Conservation (phyloP, 2,888 invertebrate species). For the Sepiola atlantica region DNA sequence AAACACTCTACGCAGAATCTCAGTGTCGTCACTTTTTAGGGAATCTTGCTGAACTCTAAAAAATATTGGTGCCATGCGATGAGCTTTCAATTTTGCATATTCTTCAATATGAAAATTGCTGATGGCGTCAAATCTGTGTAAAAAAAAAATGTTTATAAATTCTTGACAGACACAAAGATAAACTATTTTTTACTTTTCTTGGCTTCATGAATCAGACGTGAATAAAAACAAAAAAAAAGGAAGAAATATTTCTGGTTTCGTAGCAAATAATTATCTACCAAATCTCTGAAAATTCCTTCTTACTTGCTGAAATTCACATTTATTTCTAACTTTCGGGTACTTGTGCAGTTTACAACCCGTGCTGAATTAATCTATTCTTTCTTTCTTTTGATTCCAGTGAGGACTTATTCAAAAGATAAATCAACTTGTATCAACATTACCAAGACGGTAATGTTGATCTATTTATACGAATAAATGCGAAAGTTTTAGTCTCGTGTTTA, state of each 20-base stretch:
- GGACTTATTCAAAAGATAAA: too few relatives aligned
- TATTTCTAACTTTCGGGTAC: too few relatives aligned
- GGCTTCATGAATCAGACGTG: not conserved
- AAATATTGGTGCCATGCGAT: not conserved
- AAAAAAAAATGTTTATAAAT: not conserved
- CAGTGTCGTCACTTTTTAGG: not conserved
- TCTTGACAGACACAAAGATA: not conserved
- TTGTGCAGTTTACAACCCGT: too few relatives aligned
- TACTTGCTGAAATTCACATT: too few relatives aligned
- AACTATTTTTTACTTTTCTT: not conserved
- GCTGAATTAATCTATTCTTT: too few relatives aligned
- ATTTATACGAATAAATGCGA: too few relatives aligned
- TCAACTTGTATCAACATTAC: too few relatives aligned
- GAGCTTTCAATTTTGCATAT: not conserved
- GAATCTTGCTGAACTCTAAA: not conserved
- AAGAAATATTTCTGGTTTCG: not conserved
- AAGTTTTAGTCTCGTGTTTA: too few relatives aligned
- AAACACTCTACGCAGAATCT: too few relatives aligned
- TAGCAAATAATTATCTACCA: not conserved
- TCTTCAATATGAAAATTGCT: not conserved
- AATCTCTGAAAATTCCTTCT: not conserved
- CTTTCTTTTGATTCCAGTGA: too few relatives aligned
- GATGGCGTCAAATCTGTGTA: not conserved
- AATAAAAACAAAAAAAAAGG: too few relatives aligned
- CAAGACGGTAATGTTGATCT: too few relatives aligned